Conservation (phyloP, 2,113 vertebrate species). For the Myiozetetes cayanensis region DNA sequence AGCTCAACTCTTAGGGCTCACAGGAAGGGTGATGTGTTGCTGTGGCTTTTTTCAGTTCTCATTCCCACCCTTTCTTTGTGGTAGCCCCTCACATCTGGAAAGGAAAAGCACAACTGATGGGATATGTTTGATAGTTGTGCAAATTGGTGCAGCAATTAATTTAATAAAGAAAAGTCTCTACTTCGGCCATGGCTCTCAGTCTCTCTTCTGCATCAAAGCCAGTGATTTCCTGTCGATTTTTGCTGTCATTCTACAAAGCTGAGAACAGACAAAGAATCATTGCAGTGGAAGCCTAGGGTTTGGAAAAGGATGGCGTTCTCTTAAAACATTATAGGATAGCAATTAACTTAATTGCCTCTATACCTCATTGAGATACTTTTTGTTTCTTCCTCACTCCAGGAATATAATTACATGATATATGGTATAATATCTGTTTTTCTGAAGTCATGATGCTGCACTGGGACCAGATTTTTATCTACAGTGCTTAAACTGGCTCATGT, state of each 20-base stretch:
- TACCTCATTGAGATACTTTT: neutral
- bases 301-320: neutral
- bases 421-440: neutral
- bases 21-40: neutral
- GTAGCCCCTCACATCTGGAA: neutral
- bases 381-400: neutral
- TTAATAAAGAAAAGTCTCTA: neutral
- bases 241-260: neutral
- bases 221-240: neutral
- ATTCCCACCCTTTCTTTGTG: neutral
- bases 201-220: neutral
- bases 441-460: neutral
- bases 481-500: neutral
- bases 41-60: neutral
- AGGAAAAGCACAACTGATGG: neutral
- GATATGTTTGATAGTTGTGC: neutral
- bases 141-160: neutral
- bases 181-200: neutral
- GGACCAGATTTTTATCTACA: neutral
- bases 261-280: neutral
- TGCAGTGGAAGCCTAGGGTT: neutral
- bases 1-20: accelerated
- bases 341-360: neutral
- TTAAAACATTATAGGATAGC: neutral
- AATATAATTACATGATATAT: neutral